A percentile compares a stretch with the other conserved stretches of the same genome.
phyloP scores from a whole-genome alignment of 2,888 invertebrate species.

The Scaptomyza cyrtandrae region DNA sequence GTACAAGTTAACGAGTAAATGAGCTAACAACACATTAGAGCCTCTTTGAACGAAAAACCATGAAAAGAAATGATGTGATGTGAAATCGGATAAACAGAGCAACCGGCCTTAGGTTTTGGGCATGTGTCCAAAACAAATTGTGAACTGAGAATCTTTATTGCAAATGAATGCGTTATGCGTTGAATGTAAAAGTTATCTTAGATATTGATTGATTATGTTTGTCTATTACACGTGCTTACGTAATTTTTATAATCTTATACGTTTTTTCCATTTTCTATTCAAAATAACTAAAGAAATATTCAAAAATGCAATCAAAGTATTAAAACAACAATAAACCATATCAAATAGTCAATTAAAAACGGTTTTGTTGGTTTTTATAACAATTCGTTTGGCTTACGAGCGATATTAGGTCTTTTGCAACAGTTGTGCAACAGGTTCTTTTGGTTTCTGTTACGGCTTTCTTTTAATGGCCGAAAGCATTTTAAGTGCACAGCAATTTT shows the following conservation, averaged over 20 bases:
- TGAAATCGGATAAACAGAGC: background rate
- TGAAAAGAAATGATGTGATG: background rate
- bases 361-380: no score
- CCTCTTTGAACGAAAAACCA: background rate
- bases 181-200: background rate
- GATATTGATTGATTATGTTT: no score
- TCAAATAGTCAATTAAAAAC: no score
- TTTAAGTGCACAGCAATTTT: conserved; percentile 22
- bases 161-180: conserved; percentile 8
- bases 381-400: no score
- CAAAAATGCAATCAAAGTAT: no score
- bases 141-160: conserved; percentile 6
- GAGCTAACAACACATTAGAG: conserved; percentile 17
- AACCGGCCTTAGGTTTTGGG: conserved; percentile 6
- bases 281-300: no score
- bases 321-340: no score
- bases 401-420: no score
- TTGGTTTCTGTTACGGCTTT: background rate
- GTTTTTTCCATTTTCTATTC: no score
- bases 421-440: conserved; percentile 36
- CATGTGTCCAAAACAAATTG: conserved; percentile 11
- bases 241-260: no score
- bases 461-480: conserved; percentile 13
- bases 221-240: no score
- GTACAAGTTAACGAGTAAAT: conserved; percentile 3